These are phyloP conservation scores for Puffinus mauretanicus DNA, from an alignment of 2,113 vertebrate genomes.

Conservation along the genomic window DNA sequence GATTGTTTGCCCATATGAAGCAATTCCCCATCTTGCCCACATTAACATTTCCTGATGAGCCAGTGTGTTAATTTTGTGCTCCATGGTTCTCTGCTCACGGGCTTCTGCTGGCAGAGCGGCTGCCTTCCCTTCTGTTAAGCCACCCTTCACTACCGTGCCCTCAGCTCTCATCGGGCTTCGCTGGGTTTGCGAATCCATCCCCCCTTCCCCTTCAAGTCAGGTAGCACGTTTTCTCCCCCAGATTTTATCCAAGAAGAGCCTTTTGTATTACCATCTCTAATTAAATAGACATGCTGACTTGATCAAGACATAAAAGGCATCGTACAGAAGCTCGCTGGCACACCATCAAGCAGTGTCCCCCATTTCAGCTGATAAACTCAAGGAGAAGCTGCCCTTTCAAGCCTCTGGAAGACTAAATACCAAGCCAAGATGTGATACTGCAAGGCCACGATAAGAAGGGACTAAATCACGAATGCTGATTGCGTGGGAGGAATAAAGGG, in stretches of 20 bases:
- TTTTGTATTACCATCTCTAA: slow-evolving; percentile 37
- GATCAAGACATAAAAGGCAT: slow-evolving; percentile 34
- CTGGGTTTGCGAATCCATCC: not conserved
- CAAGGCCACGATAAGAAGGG: slow-evolving; percentile 46
- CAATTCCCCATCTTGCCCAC: slow-evolving; percentile 72
- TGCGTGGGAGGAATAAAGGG: not conserved
- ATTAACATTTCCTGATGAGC: slow-evolving; percentile 68
- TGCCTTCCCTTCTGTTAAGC: slow-evolving; percentile 76
- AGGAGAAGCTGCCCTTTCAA: slow-evolving; percentile 65
- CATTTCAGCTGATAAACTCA: slow-evolving; percentile 60
- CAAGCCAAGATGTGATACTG: slow-evolving; percentile 56
- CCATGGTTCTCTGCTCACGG: slow-evolving; percentile 77
- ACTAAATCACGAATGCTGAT: slow-evolving; percentile 26
- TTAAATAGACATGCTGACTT: slow-evolving; percentile 29
- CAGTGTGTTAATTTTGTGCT: slow-evolving; percentile 79
- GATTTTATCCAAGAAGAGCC: slow-evolving; percentile 26
- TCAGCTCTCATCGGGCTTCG: not conserved
- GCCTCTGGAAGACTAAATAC: slow-evolving; percentile 59
- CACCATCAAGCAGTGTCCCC: slow-evolving; percentile 22
- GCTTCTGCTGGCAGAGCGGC: slow-evolving; percentile 72
- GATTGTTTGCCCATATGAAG: slow-evolving; percentile 72
- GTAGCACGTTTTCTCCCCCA: not conserved
- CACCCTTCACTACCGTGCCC: not conserved
- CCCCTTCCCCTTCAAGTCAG: not conserved
- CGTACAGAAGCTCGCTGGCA: slow-evolving; percentile 43